These are phyloP conservation scores for Amazonetta brasiliensis DNA, from an alignment of 2,797 vertebrate genomes.

Conservation along the genomic window DNA sequence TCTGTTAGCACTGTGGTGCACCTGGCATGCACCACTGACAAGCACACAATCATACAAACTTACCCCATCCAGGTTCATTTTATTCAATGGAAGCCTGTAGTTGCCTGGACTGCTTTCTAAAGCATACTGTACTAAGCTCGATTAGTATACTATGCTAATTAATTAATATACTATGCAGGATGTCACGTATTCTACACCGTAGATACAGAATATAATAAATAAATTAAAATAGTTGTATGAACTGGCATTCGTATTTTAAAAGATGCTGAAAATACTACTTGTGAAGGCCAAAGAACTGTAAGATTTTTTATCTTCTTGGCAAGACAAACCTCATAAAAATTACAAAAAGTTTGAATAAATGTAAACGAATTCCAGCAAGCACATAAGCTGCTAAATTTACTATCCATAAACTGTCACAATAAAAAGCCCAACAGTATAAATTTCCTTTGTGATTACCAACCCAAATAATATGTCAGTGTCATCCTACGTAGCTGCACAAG, in stretches of 20 bases:
- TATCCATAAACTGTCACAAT: neutral
- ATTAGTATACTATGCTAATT: neutral
- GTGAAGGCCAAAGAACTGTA: neutral
- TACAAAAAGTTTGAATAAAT: neutral
- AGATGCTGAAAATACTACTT: neutral
- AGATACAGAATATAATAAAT: neutral
- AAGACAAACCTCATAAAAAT: neutral
- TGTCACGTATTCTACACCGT: neutral
- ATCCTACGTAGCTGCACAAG: neutral
- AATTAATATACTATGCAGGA: neutral
- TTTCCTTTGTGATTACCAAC: neutral
- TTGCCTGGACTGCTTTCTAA: neutral
- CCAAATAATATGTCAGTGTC: neutral
- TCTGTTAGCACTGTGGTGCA: rapidly evolving
- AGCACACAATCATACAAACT: neutral
- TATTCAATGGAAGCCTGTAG: neutral
- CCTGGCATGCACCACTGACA: neutral
- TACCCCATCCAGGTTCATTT: neutral
- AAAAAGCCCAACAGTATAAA: neutral
- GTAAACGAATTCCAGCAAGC: neutral
- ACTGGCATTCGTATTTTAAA: neutral
- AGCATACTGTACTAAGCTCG: neutral
- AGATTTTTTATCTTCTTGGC: neutral
- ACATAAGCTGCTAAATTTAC: neutral
- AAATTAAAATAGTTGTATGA: neutral